A percentile compares a stretch with the other conserved stretches of the same genome.
Conservation (phyloP, 2,113 vertebrate species). For the Megalops atlanticus region DNA sequence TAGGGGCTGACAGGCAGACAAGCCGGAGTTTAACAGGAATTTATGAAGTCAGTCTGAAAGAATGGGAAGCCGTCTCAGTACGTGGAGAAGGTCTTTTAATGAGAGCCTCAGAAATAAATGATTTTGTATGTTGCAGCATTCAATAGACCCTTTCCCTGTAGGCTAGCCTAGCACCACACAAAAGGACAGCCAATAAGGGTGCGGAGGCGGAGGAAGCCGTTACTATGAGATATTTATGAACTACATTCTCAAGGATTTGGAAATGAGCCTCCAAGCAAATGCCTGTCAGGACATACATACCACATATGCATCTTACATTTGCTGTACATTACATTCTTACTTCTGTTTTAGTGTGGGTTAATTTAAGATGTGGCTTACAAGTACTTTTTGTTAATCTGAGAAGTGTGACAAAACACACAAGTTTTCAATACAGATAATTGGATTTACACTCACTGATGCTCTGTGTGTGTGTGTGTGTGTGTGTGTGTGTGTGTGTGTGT, state of each 20-base stretch:
- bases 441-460: too few species aligned
- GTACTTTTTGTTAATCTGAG: too few species aligned
- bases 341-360: too few species aligned
- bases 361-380: too few species aligned
- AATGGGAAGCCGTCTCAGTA: neutral
- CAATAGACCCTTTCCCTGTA: neutral
- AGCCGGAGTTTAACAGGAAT: neutral
- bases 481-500: too few species aligned
- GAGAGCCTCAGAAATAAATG: neutral
- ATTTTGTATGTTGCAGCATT: neutral
- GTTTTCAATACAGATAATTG: too few species aligned
- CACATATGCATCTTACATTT: too few species aligned
- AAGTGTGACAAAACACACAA: too few species aligned
- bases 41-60: neutral
- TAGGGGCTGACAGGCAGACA: too few species aligned
- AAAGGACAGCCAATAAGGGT: neutral
- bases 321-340: too few species aligned
- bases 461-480: neutral
- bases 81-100: neutral
- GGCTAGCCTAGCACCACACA: neutral
- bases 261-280: neutral
- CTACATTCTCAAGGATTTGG: constrained; percentile 4
- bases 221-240: constrained; percentile 21
- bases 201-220: neutral
- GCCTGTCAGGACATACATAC: too few species aligned